Evolutionary conservation across 2,888 invertebrate species (phyloP).

Genomic region (Ennomos quercinarius): DNA sequence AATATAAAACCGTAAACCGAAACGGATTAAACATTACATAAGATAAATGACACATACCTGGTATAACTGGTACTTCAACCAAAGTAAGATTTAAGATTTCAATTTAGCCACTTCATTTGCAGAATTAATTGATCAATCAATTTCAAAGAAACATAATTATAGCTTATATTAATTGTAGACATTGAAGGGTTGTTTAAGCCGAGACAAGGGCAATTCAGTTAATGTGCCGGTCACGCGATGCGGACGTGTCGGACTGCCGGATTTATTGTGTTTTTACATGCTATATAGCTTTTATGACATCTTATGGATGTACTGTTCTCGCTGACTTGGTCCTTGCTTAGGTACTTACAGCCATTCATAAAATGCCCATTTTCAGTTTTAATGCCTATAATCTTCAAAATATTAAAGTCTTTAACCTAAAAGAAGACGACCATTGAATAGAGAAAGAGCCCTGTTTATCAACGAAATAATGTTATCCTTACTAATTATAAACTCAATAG

Average conservation of each 20-base stretch:
- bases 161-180: conserved; percentile 45
- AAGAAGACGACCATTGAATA: no score
- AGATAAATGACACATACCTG: no score
- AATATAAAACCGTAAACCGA: no score
- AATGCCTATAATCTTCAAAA: conserved; percentile 5
- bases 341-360: conserved; percentile 1
- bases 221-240: conserved; percentile 52
- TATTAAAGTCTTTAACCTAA: background rate
- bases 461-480: no score
- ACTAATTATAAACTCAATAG: no score
- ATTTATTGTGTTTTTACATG: conserved; percentile 46
- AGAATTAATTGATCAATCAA: conserved; percentile 35
- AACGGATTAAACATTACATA: no score
- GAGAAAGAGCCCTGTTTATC: no score
- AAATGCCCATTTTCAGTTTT: conserved; percentile 13
- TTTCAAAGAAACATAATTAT: conserved; percentile 35
- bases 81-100: no score
- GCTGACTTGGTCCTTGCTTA: conserved; percentile 7
- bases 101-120: conserved; percentile 38
- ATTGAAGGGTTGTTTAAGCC: conserved; percentile 47
- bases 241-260: conserved; percentile 43
- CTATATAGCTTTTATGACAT: conserved; percentile 37
- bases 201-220: conserved; percentile 42
- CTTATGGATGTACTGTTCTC: conserved; percentile 16
- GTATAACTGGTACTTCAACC: no score